These are phyloP conservation scores for Steinernema khuongi DNA, from an alignment of 1,140 invertebrate species.

Conservation along the genomic window DNA sequence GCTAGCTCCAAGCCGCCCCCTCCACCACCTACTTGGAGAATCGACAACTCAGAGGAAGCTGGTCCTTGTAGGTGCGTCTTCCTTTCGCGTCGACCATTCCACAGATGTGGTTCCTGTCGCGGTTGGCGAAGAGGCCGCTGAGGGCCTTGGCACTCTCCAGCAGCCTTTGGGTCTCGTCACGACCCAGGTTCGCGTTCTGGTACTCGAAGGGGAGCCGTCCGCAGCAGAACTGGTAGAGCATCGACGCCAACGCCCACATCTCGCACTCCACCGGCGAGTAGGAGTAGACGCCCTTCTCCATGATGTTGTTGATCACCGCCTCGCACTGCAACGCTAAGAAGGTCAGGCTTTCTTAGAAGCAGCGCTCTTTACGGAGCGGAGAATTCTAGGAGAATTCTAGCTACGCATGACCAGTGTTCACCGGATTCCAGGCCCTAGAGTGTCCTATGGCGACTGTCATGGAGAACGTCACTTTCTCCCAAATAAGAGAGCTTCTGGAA, in stretches of 20 bases:
- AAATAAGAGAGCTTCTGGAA: too few relatives aligned
- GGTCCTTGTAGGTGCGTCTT: background rate
- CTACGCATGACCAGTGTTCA: too few relatives aligned
- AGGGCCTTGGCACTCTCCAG: background rate
- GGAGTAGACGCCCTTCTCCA: background rate
- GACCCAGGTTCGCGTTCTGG: background rate
- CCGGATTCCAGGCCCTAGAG: too few relatives aligned
- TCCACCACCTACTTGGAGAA: background rate
- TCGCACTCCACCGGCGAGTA: slow-evolving; percentile 8
- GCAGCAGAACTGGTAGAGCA: background rate
- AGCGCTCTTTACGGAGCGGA: too few relatives aligned
- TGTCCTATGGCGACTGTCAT: too few relatives aligned
- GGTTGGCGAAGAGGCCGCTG: background rate
- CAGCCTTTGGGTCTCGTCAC: background rate
- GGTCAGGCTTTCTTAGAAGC: background rate
- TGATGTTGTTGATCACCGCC: slow-evolving; percentile 5
- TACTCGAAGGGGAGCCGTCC: background rate
- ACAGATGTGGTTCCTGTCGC: background rate
- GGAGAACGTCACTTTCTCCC: too few relatives aligned
- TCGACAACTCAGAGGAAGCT: background rate
- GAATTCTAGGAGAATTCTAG: too few relatives aligned
- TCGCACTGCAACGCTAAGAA: background rate
- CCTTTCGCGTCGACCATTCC: background rate
- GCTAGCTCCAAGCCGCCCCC: background rate
- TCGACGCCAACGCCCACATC: background rate